phyloP scores from a whole-genome alignment of 2,113 vertebrate genomes.

The Odontophorus gujanensis region DNA sequence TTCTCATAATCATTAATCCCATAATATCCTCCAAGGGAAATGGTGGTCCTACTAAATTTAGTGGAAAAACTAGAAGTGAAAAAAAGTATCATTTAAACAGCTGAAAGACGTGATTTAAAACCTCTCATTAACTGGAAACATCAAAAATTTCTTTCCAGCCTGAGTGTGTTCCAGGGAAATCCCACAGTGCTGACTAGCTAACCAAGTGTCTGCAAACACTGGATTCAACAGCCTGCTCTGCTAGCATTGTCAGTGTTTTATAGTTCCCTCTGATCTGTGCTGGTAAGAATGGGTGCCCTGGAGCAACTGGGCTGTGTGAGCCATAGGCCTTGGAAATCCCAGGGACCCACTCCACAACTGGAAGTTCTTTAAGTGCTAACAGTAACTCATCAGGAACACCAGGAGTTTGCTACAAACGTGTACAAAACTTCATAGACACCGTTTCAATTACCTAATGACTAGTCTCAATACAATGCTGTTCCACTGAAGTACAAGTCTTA shows the following conservation, averaged over 20 bases:
- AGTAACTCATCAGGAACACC: background rate
- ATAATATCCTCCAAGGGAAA: background rate
- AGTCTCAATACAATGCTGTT: background rate
- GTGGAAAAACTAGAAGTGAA: background rate
- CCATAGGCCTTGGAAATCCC: background rate
- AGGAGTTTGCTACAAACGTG: background rate
- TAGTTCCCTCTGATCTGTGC: background rate
- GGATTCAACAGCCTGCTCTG: background rate
- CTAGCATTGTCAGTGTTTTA: background rate
- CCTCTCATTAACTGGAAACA: background rate
- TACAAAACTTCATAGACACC: background rate
- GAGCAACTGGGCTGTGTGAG: background rate
- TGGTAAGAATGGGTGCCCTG: fast-evolving
- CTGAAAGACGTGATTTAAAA: background rate
- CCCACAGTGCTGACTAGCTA: background rate
- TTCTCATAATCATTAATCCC: background rate
- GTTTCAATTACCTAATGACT: background rate
- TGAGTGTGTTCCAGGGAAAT: background rate
- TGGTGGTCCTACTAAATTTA: background rate
- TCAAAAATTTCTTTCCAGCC: background rate
- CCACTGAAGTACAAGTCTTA: background rate
- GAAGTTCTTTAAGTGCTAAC: background rate
- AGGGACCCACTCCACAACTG: background rate
- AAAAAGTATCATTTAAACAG: background rate
- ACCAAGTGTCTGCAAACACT: background rate